Base-by-base conservation (phyloP, 2,797 vertebrate species). In the Cryptoprocta ferox region DNA sequence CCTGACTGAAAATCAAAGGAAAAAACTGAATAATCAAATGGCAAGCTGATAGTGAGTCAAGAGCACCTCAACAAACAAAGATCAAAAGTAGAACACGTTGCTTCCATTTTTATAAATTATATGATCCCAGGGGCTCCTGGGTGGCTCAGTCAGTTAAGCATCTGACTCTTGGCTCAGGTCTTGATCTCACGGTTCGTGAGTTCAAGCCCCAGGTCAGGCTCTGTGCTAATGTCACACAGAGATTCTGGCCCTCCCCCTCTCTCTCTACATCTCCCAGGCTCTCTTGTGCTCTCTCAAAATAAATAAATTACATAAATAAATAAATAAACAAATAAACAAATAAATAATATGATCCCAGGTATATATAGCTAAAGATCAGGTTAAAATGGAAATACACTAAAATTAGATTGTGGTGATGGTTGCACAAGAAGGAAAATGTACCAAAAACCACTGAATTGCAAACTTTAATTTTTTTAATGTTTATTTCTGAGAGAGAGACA, bases 61-160 rank as follows among this genome's bases (percentile, higher is more conserved):
- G 19, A 90, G 18, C 26, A n/a, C 42, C 70, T 89, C 91, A 97
- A 87, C 42, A 95, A 96, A 81, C 42, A 81, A 50, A 45, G n/a
- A 68, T 71, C 63, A 87, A 91, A 5, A 82, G 39, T 30, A 73
- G 48, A 91, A 73, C 1, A 59, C 63, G 85, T 59, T 26, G 61
- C 35, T 71, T 73, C 26, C 39, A 65, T 63, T 71, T 66, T n/a
- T 8, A 35, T 32, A 48, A 68, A 91, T 32, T 5, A 68, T 3
- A 66, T 39, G 42, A 35, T 91, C 66, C 63, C 42, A 93, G 78
- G 91, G 21, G 56, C 21, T 9, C 56, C 56, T 59, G 56, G 56
- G 56, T 59, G 56, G 1, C 21, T 59, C 56, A 59, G 56, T 9
- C 8, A 10, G 19, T 24, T 59, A 59, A 59, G 56, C 56, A 59